A percentile compares a stretch with the other conserved stretches of the same genome.
Evolutionary conservation across 1,140 invertebrate species (phyloP).

Genomic region (Phenacoccus solenopsis): DNA sequence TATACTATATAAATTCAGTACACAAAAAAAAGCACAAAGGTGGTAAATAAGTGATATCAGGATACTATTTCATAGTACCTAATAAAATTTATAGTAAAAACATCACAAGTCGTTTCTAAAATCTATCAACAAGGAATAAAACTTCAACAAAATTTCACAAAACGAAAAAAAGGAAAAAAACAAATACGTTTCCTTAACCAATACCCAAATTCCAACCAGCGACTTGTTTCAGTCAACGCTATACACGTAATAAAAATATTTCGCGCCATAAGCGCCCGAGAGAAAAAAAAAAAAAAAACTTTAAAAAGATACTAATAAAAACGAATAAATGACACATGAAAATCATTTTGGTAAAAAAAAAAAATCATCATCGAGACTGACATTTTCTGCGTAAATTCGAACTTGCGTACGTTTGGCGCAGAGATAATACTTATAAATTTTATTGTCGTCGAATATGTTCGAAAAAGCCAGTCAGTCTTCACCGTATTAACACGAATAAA

Average conservation of each 20-base stretch:
- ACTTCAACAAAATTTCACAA: background rate
- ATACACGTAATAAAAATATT: background rate
- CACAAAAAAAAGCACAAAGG: constrained; percentile 1
- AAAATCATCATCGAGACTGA: too few species aligned
- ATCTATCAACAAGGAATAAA: background rate
- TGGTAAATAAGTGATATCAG: background rate
- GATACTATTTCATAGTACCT: background rate
- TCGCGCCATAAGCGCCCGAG: background rate
- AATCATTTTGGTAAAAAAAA: too few species aligned
- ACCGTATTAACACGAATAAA: too few species aligned
- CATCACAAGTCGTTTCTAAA: background rate
- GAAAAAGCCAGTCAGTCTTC: too few species aligned
- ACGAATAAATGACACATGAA: background rate
- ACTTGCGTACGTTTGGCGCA: too few species aligned
- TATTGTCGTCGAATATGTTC: too few species aligned
- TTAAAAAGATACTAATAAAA: background rate
- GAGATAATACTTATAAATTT: too few species aligned
- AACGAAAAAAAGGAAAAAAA: too few species aligned
- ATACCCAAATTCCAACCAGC: background rate
- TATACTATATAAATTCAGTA: constrained; percentile 3
- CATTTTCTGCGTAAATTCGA: too few species aligned
- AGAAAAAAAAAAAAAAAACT: too few species aligned
- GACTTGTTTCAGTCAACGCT: background rate
- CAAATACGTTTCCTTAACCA: background rate
- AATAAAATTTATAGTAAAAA: background rate